Percentiles rank a stretch among this genome's conserved stretches.
Evolutionary conservation across 1,140 invertebrate genomes (phyloP).

Genomic region (Brachystomella parvula): DNA sequence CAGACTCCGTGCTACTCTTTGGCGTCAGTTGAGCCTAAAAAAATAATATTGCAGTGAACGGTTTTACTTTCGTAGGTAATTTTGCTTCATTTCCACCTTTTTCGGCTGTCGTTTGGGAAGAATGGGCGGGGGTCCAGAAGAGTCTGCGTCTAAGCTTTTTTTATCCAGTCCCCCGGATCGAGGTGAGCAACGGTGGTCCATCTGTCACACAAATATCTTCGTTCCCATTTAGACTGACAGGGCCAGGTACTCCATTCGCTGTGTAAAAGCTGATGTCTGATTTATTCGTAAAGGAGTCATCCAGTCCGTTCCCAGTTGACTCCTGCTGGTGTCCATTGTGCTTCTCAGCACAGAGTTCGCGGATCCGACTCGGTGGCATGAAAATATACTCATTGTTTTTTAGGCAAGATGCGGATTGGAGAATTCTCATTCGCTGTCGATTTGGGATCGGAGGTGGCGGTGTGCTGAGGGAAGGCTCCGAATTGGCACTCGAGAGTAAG

Average conservation of each 20-base stretch:
- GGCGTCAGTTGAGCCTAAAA: slow-evolving; percentile 2
- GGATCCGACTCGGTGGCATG: slow-evolving; percentile 30
- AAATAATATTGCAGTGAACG: slow-evolving; percentile 2
- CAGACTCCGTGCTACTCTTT: not conserved
- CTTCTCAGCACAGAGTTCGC: slow-evolving; percentile 15
- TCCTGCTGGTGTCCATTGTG: slow-evolving; percentile 12
- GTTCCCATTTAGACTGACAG: not conserved
- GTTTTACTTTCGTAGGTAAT: not conserved
- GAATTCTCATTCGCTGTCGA: slow-evolving; percentile 4
- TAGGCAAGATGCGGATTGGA: not conserved
- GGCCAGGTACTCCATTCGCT: not conserved
- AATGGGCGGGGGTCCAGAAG: slow-evolving; percentile 17
- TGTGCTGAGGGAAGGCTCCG: not conserved
- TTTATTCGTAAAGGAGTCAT: not conserved
- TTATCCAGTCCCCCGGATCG: not conserved
- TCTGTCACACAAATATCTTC: not conserved
- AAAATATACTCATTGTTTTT: slow-evolving; percentile 27
- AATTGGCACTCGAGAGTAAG: not conserved
- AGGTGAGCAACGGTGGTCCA: slow-evolving; percentile 19
- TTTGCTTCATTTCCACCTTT: not conserved
- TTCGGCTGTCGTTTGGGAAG: slow-evolving; percentile 24
- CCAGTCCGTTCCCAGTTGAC: not conserved
- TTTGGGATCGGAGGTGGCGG: slow-evolving; percentile 26
- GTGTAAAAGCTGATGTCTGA: not conserved
- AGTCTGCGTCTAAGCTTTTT: not conserved